A percentile compares a stretch with the other conserved stretches of the same genome.
phyloP scores from a whole-genome alignment of 2,797 vertebrate genomes.

The Mormyrops boulengeri region DNA sequence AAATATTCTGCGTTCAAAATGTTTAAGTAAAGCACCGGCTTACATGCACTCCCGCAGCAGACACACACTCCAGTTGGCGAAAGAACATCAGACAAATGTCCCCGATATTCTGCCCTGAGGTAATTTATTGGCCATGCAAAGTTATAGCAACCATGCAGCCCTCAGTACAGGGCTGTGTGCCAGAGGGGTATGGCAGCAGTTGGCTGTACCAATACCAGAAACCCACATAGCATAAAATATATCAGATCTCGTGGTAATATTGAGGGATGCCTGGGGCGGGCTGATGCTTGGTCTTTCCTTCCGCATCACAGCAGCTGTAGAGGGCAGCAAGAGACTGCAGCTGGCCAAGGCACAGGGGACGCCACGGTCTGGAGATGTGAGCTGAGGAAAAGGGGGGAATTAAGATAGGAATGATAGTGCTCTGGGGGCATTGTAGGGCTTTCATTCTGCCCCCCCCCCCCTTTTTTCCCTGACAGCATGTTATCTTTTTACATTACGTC shows the following conservation, averaged over 20 bases:
- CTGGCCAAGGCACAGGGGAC: neutral
- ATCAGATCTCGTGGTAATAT: neutral
- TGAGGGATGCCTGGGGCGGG: neutral
- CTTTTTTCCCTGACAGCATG: conserved; percentile 40
- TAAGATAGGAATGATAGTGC: conserved; percentile 57
- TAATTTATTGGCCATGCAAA: conserved; percentile 20
- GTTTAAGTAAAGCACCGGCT: neutral
- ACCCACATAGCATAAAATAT: conserved; percentile 19
- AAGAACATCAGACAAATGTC: conserved; percentile 19
- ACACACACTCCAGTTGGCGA: neutral
- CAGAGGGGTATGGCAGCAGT: conserved; percentile 41
- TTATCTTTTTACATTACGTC: conserved; percentile 57
- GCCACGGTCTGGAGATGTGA: neutral
- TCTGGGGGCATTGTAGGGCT: conserved; percentile 48
- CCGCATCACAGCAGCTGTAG: conserved; percentile 52
- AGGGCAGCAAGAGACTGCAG: conserved; percentile 69
- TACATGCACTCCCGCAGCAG: neutral
- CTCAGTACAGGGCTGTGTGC: conserved; percentile 34
- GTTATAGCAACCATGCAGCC: conserved; percentile 14
- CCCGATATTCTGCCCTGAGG: conserved; percentile 26
- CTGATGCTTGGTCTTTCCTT: neutral
- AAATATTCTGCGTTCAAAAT: neutral
- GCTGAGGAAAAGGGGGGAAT: conserved; percentile 52
- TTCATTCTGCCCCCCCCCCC: conserved; percentile 18
- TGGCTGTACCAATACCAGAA: conserved; percentile 40